phyloP scores from a whole-genome alignment of 2,888 invertebrate genomes.

The Phasia obesa region DNA sequence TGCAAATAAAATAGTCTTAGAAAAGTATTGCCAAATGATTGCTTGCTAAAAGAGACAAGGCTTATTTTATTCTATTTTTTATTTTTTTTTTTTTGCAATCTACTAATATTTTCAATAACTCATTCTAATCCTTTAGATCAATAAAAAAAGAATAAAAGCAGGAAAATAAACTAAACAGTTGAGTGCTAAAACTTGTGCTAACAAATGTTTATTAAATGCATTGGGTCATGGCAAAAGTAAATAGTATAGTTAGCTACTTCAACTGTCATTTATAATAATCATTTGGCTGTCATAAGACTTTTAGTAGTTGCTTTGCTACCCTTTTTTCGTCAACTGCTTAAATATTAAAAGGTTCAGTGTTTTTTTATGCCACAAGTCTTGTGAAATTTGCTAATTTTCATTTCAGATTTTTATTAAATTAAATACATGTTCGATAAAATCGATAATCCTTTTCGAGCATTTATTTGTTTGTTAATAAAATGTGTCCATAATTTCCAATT shows the following conservation, averaged over 20 bases:
- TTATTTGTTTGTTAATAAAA: not conserved
- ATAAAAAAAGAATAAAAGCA: slow-evolving; percentile 20
- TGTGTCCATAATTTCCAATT: not conserved
- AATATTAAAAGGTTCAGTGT: slow-evolving; percentile 29
- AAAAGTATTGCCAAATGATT: slow-evolving; percentile 53
- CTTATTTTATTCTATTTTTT: not conserved
- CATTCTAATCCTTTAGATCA: slow-evolving; percentile 50
- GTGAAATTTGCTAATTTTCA: no score
- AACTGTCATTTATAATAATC: slow-evolving; percentile 41
- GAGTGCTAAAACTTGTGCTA: not conserved
- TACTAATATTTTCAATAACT: slow-evolving; percentile 38
- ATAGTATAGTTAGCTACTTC: slow-evolving; percentile 18
- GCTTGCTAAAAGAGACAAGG: not conserved
- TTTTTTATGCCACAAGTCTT: slow-evolving; percentile 51
- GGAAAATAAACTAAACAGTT: not conserved
- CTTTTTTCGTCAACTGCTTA: slow-evolving; percentile 26
- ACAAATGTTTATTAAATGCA: slow-evolving; percentile 55
- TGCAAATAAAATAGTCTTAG: slow-evolving; percentile 10
- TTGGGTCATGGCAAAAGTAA: slow-evolving; percentile 33
- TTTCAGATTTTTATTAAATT: not conserved
- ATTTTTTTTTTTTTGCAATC: not conserved
- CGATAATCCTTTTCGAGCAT: not conserved
- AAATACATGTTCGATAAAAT: not conserved
- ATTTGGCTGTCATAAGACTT: slow-evolving; percentile 40
- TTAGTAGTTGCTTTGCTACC: slow-evolving; percentile 8